These are phyloP conservation scores for Percina caprodes DNA, from an alignment of 2,113 vertebrate genomes.

Conservation along the genomic window DNA sequence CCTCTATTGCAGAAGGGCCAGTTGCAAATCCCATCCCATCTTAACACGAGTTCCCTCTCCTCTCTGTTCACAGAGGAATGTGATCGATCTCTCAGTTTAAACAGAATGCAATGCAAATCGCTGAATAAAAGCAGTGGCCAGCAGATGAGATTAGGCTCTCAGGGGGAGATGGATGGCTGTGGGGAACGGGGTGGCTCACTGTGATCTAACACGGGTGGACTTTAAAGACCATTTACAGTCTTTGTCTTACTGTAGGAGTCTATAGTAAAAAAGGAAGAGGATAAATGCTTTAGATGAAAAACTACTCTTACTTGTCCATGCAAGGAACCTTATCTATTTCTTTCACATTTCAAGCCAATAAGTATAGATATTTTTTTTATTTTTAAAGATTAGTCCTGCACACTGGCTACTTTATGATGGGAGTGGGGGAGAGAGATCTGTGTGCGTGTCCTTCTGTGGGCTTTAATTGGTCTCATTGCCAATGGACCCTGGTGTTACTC, in stretches of 20 bases:
- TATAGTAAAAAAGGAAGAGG: not conserved
- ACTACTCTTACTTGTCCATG: slow-evolving; percentile 3
- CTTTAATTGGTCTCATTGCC: slow-evolving; percentile 76
- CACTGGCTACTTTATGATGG: slow-evolving; percentile 6
- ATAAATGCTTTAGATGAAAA: slow-evolving; percentile 3
- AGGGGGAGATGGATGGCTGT: slow-evolving; percentile 50
- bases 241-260: not conserved
- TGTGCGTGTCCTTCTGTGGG: slow-evolving; percentile 15
- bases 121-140: slow-evolving; percentile 34
- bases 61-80: not conserved
- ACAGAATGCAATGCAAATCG: slow-evolving; percentile 27
- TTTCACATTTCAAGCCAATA: slow-evolving; percentile 31
- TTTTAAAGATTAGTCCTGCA: slow-evolving; percentile 7
- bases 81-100: slow-evolving; percentile 11
- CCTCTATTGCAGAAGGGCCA: too few species aligned
- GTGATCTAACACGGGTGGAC: slow-evolving; percentile 21
- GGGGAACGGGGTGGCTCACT: slow-evolving; percentile 26
- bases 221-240: slow-evolving; percentile 24
- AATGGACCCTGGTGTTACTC: slow-evolving; percentile 59
- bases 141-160: slow-evolving; percentile 42
- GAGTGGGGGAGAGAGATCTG: not conserved
- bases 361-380: slow-evolving; percentile 40
- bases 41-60: not conserved
- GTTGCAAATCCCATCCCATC: not conserved
- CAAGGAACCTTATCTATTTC: slow-evolving; percentile 2